These are phyloP conservation scores for Patella ulyssiponensis DNA, from an alignment of 2,888 invertebrate genomes.

Conservation along the genomic window DNA sequence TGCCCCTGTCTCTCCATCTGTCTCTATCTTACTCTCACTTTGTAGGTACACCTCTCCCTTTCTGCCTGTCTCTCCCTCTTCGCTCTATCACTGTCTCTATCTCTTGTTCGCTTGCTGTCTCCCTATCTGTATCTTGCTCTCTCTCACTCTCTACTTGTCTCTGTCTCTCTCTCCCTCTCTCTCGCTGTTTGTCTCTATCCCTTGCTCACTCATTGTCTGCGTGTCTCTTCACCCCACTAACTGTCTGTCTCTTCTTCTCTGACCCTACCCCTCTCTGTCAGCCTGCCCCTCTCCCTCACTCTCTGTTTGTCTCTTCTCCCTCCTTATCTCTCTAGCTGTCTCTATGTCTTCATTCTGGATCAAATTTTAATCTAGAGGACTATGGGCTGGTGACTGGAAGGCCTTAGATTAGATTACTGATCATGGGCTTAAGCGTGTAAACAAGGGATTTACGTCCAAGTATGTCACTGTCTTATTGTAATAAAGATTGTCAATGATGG, in stretches of 20 bases:
- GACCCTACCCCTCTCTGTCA: background rate
- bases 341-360: slow-evolving; percentile 7
- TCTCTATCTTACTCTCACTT: slow-evolving; percentile 8
- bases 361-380: background rate
- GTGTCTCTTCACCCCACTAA: background rate
- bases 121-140: slow-evolving; percentile 1
- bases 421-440: too few species aligned
- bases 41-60: background rate
- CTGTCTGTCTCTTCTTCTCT: background rate
- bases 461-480: too few species aligned
- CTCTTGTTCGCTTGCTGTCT: slow-evolving; percentile 14
- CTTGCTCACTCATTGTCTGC: slow-evolving; percentile 12
- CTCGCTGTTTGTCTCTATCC: background rate
- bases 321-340: slow-evolving; percentile 21
- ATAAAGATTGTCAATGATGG: too few species aligned
- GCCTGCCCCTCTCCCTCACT: background rate
- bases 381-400: slow-evolving; percentile 25
- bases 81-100: background rate
- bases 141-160: background rate
- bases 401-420: slow-evolving; percentile 6
- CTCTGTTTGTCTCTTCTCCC: too few species aligned
- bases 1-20: background rate
- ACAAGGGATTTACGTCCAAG: too few species aligned
- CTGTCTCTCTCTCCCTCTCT: slow-evolving; percentile 10
- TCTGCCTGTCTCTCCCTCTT: background rate